Percentiles rank a stretch among this genome's conserved stretches.
Evolutionary conservation across 2,888 invertebrate species (phyloP).

Genomic region (Drosophila merina): DNA sequence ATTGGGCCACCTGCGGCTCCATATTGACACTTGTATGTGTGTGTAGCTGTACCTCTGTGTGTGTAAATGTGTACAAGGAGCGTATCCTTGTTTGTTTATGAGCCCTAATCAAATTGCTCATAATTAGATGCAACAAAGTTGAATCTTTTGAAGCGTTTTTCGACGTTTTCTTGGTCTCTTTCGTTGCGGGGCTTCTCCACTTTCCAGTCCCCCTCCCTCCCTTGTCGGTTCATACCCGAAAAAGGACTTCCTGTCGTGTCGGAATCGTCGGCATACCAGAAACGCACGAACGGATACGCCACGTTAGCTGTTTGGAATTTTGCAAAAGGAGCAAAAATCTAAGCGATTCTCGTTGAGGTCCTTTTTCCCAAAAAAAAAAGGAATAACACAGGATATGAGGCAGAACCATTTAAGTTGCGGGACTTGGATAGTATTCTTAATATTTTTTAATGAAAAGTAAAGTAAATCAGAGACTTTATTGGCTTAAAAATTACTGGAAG

Average conservation of each 20-base stretch:
- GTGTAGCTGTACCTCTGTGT: neutral
- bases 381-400: neutral
- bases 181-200: neutral
- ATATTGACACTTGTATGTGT: conserved; percentile 63
- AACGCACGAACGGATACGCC: conserved; percentile 33
- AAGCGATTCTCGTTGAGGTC: neutral
- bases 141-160: conserved; percentile 31
- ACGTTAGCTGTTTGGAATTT: conserved; percentile 57
- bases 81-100: conserved; percentile 52
- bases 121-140: conserved; percentile 67
- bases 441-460: no score
- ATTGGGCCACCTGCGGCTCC: conserved; percentile 68
- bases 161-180: conserved; percentile 5
- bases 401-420: neutral
- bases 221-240: conserved; percentile 1
- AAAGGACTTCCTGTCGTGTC: conserved; percentile 39
- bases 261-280: conserved; percentile 55
- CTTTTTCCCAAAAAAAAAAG: neutral
- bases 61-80: conserved; percentile 3
- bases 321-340: conserved; percentile 11
- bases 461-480: neutral
- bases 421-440: no score
- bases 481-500: neutral
- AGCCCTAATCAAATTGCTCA: conserved; percentile 61
- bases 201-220: neutral